Base-by-base conservation (phyloP, 1,140 invertebrate genomes). In the Cyphomyrmex costatus region DNA sequence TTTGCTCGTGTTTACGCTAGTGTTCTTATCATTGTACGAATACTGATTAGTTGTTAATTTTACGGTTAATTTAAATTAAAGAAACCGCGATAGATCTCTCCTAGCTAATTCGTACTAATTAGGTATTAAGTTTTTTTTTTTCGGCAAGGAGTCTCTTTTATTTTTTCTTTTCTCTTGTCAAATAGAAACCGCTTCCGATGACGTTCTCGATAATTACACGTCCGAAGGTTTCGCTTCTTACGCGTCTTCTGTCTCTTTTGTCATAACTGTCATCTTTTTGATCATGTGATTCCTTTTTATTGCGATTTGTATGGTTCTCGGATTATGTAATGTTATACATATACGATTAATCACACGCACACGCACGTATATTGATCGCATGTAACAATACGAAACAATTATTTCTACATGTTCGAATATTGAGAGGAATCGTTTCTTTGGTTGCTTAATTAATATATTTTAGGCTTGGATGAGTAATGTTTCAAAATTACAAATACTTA, bases 81-180 rank as follows among this genome's bases (percentile, higher is more conserved):
- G 30, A 46, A 74, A 83, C 60, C 85, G 86, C 85, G 86, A 86
- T 88, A 89, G 74, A 86, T 86, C 84, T 89, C 86, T 91, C 84
- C 58, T 86, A 83, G 86, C 49, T 84, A 60, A 88, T 87, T 74
- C 56, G 76, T 70, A 74, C 33, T 76, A 66, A 76, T 56, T 87
- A 85, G 49, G 6, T 36, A 33, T 74, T 74, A 83, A 76, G 82
- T 58, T 21, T 56, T 27, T 53, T 76, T 84, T 61, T 27, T 30
- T 63, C 33, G 36, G 7, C 60, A 63, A 85, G 51, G 10, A 53
- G 21, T 16, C n/a, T 76, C 4, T 60, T 60, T n/a, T n/a, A 6
- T 33, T 78, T 10, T 58, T 30, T 49, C n/a, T 30, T 58, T 58
- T 21, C 5, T 56, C 70, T 10, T 42, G 42, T 70, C 14, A 49